A percentile compares a stretch with the other conserved stretches of the same genome.
Conservation (phyloP, 2,113 vertebrate species). For the Tyrannus savana region DNA sequence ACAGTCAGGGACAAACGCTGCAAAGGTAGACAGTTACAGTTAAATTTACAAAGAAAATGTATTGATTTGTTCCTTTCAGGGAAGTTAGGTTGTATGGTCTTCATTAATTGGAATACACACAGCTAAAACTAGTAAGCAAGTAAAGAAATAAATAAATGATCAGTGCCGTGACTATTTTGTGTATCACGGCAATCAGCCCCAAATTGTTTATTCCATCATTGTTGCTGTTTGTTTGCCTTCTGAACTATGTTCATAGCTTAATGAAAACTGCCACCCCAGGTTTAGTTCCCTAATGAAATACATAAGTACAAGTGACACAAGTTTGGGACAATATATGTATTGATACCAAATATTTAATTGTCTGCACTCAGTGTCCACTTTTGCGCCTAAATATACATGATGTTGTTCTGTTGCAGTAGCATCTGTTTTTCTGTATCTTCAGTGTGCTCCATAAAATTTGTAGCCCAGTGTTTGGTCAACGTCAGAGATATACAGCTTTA, state of each 20-base stretch:
- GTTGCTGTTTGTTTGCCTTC: background rate
- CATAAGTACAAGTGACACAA: background rate
- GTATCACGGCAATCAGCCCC: accelerated
- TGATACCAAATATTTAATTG: background rate
- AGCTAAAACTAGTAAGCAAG: background rate
- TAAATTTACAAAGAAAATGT: background rate
- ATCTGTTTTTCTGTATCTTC: background rate
- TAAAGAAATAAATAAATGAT: background rate
- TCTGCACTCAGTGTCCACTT: background rate
- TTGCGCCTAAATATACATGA: background rate
- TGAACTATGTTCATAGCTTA: background rate
- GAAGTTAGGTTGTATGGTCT: background rate
- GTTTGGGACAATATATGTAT: background rate
- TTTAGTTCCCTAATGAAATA: background rate
- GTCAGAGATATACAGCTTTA: background rate
- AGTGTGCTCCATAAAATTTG: background rate
- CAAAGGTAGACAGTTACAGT: background rate
- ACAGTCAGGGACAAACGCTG: background rate
- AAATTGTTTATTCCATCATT: background rate
- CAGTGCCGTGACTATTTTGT: background rate
- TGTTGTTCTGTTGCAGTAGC: background rate
- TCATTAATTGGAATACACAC: background rate
- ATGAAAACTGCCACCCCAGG: background rate
- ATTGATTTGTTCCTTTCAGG: background rate
- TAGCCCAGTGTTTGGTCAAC: background rate